Percentiles rank a stretch among this genome's conserved stretches.
Evolutionary conservation across 2,888 invertebrate species (phyloP).

Genomic region (Entomobrya multifasciata): DNA sequence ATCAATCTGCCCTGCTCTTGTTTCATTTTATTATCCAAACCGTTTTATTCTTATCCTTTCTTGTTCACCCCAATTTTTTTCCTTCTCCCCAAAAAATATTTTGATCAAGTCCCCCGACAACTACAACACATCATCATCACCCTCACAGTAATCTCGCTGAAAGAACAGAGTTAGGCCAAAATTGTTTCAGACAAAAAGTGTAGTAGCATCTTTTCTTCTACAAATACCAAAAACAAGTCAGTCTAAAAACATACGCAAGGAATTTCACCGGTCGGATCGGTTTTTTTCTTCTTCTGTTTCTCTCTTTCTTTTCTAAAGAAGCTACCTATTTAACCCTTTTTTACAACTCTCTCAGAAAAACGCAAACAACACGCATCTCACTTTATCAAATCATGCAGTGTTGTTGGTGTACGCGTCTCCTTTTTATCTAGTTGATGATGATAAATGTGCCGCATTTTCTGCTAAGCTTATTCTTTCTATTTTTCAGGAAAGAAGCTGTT

Average conservation of each 20-base stretch:
- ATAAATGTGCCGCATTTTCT: constrained; percentile 32
- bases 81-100: background rate
- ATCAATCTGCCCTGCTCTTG: constrained; percentile 10
- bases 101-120: background rate
- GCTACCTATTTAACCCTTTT: constrained; percentile 23
- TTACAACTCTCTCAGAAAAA: background rate
- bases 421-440: constrained; percentile 28
- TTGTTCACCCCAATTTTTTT: constrained; percentile 37
- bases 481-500: constrained; percentile 7
- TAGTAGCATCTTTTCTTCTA: constrained; percentile 1
- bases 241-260: constrained; percentile 29
- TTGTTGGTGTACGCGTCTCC: background rate
- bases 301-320: background rate
- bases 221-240: background rate
- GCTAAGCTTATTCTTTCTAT: background rate
- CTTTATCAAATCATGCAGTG: constrained; percentile 16
- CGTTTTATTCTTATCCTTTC: background rate
- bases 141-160: background rate
- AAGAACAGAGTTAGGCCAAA: constrained; percentile 10
- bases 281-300: constrained; percentile 26
- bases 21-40: constrained; percentile 13
- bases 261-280: constrained; percentile 64
- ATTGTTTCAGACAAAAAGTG: background rate
- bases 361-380: background rate
- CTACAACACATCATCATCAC: background rate